These are phyloP conservation scores for Myotis planiceps DNA, from an alignment of 2,797 vertebrate species.

Conservation along the genomic window DNA sequence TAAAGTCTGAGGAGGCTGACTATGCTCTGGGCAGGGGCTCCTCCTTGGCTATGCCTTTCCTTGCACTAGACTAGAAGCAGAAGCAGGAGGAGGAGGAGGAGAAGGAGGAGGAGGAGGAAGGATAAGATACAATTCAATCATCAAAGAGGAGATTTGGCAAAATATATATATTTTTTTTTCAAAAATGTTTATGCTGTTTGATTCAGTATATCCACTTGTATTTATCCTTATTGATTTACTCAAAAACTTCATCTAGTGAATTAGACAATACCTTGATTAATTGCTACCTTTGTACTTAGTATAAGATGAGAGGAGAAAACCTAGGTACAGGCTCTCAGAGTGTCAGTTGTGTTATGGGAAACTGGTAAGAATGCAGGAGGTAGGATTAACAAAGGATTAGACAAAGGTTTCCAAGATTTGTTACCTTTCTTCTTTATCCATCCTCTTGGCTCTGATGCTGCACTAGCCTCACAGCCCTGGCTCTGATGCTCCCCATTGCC, in stretches of 20 bases:
- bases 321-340: neutral
- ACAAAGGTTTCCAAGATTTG: neutral
- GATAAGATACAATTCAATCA: neutral
- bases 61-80: neutral
- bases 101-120: neutral
- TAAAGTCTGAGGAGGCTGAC: neutral
- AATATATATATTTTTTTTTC: neutral
- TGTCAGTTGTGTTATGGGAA: neutral
- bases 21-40: neutral
- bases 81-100: neutral
- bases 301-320: neutral
- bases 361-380: neutral
- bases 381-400: neutral
- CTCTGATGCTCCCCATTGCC: neutral
- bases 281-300: neutral
- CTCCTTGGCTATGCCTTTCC: neutral
- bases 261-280: neutral
- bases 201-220: neutral
- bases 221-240: neutral
- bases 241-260: neutral
- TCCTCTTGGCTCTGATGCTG: neutral
- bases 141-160: neutral
- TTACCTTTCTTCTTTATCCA: neutral
- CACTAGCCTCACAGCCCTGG: neutral
- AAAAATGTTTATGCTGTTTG: neutral